Conservation (phyloP, 2,888 invertebrate species). For the Lochmaea crataegi region DNA sequence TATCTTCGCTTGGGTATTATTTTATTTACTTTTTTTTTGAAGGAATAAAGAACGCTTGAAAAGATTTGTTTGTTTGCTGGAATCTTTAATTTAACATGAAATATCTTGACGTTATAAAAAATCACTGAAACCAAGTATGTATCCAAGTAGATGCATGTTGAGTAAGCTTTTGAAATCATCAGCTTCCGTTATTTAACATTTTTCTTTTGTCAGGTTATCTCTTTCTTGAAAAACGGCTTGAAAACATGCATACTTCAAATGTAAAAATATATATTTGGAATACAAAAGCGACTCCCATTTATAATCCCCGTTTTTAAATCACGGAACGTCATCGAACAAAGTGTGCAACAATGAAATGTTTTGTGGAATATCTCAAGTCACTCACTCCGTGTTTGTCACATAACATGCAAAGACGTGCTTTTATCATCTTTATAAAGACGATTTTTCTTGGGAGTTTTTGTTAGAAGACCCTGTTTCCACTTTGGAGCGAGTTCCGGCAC, state of each 20-base stretch:
- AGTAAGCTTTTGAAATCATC: slow-evolving; percentile 19
- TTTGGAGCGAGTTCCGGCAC: slow-evolving; percentile 61
- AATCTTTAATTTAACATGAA: neutral
- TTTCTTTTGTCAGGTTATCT: slow-evolving; percentile 33
- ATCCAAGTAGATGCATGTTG: neutral
- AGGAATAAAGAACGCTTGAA: too few species aligned
- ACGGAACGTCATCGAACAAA: slow-evolving; percentile 63
- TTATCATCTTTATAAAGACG: slow-evolving; percentile 66
- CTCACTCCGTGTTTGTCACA: slow-evolving; percentile 65
- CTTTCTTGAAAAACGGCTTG: slow-evolving; percentile 55
- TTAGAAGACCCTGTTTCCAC: slow-evolving; percentile 62
- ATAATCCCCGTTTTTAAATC: slow-evolving; percentile 64
- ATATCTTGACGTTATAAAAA: neutral
- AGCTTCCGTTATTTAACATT: slow-evolving; percentile 31
- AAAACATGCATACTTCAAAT: slow-evolving; percentile 63
- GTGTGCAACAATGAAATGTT: slow-evolving; percentile 65
- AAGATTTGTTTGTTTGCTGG: neutral
- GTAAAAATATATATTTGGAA: slow-evolving; percentile 62
- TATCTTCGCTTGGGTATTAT: too few species aligned
- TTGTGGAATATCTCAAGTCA: slow-evolving; percentile 65
- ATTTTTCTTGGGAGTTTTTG: slow-evolving; percentile 66
- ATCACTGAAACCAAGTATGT: neutral
- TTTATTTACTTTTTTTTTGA: too few species aligned
- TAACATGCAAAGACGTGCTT: slow-evolving; percentile 66
- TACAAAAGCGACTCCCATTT: slow-evolving; percentile 63